These are phyloP conservation scores for Bos indicus DNA, from an alignment of 2,113 vertebrate species.

Conservation along the genomic window DNA sequence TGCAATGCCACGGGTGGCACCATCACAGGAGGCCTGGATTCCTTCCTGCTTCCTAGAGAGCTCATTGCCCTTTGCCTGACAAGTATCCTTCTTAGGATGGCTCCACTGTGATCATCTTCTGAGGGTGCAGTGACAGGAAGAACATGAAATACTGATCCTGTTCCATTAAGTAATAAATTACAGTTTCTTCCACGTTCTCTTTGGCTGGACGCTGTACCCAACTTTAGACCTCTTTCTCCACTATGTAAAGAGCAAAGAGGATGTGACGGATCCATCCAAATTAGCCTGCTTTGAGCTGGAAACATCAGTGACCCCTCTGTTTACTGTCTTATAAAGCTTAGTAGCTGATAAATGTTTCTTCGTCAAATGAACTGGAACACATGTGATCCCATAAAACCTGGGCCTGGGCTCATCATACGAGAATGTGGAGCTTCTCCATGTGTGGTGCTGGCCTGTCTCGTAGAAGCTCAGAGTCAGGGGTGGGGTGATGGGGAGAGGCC, in stretches of 20 bases:
- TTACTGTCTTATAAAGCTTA: not conserved
- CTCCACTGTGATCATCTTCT: not conserved
- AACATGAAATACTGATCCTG: not conserved
- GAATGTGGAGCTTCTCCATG: not conserved
- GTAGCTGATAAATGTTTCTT: not conserved
- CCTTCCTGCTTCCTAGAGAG: not conserved
- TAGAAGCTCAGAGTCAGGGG: not conserved
- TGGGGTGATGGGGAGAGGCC: not conserved
- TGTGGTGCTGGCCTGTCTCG: not conserved
- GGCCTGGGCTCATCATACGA: not conserved
- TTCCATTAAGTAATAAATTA: not conserved
- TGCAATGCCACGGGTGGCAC: not conserved
- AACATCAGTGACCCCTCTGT: not conserved
- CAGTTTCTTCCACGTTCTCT: not conserved
- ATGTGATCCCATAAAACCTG: not conserved
- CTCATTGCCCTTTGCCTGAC: not conserved
- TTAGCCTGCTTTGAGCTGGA: not conserved
- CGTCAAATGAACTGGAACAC: not conserved
- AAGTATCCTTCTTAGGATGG: not conserved
- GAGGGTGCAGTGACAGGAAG: not conserved
- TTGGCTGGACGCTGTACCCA: not conserved
- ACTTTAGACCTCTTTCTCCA: not conserved
- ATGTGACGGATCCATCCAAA: not conserved
- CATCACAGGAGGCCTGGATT: not conserved
- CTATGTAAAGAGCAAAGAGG: not conserved